A percentile compares a stretch with the other conserved stretches of the same genome.
Conservation (phyloP, 2,888 invertebrate species). For the Hyalella azteca region DNA sequence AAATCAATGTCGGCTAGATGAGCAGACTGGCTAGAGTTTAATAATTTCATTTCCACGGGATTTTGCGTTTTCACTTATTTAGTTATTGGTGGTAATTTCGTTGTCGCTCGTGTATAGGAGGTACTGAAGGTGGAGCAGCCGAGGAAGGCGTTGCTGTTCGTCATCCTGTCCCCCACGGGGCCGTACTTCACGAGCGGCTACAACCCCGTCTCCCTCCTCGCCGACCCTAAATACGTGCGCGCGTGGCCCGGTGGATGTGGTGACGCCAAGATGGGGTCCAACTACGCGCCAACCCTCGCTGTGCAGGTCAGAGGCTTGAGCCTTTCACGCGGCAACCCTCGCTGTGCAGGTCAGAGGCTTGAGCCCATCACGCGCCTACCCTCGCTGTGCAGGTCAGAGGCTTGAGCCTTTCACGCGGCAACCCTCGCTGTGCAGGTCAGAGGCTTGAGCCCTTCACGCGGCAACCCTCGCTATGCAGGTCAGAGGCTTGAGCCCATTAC, state of each 20-base stretch:
- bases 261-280: conserved; percentile 92
- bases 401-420: conserved; percentile 78
- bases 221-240: conserved; percentile 81
- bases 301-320: conserved; percentile 67
- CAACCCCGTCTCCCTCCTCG: conserved; percentile 82
- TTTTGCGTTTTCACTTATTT: too few relatives aligned
- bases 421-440: conserved; percentile 76
- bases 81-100: too few relatives aligned
- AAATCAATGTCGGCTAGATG: too few relatives aligned
- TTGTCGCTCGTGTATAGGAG: conserved; percentile 74
- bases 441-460: too few relatives aligned
- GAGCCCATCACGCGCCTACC: conserved; percentile 85
- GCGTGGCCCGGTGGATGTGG: conserved; percentile 91
- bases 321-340: conserved; percentile 85
- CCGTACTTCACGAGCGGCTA: conserved; percentile 81
- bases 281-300: conserved; percentile 86
- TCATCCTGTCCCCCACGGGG: conserved; percentile 91
- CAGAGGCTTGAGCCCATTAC: too few relatives aligned
- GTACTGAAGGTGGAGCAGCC: conserved; percentile 88
- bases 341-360: conserved; percentile 69
- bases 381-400: conserved; percentile 72
- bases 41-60: too few relatives aligned
- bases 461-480: too few relatives aligned
- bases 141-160: conserved; percentile 86
- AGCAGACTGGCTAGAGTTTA: too few relatives aligned